Conservation (phyloP, 2,888 invertebrate genomes). For the Pardosa pseudoannulata region DNA sequence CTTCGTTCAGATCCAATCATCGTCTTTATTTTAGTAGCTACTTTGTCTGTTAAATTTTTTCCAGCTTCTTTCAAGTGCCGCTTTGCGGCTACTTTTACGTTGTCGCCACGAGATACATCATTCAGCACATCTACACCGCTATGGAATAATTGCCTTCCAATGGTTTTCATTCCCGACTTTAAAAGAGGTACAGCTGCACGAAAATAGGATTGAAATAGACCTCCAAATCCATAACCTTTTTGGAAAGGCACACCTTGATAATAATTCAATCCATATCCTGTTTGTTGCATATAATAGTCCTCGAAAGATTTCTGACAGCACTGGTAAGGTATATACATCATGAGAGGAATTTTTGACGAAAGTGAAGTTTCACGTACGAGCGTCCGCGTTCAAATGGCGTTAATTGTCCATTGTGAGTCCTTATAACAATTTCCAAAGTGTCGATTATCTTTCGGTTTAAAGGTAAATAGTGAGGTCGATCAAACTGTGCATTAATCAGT, state of each 20-base stretch:
- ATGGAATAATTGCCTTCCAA: conserved; percentile 23
- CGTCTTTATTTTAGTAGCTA: conserved; percentile 4
- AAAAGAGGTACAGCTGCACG: conserved; percentile 18
- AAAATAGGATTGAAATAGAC: conserved; percentile 31
- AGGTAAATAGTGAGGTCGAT: conserved; percentile 34
- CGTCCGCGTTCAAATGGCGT: conserved; percentile 42
- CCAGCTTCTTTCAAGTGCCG: no score
- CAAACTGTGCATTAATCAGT: conserved; percentile 2
- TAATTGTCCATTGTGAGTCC: conserved; percentile 16
- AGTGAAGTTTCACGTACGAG: conserved; percentile 36
- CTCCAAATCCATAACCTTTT: conserved; percentile 27
- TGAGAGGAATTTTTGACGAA: conserved; percentile 11
- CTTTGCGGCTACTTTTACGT: no score
- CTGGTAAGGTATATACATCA: conserved; percentile 31
- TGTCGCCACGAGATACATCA: no score
- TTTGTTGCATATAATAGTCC: conserved; percentile 17
- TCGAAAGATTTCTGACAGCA: conserved; percentile 29
- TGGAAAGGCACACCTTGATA: conserved; percentile 32
- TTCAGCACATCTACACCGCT: conserved; percentile 18
- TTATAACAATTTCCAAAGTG: conserved; percentile 54
- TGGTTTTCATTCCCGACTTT: conserved; percentile 13
- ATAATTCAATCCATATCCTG: conserved; percentile 18
- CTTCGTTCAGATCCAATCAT: conserved; percentile 6
- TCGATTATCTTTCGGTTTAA: conserved; percentile 34
- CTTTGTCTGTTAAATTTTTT: conserved; percentile 11